Evolutionary conservation across 2,888 invertebrate genomes (phyloP).

Genomic region (Selenia dentaria): DNA sequence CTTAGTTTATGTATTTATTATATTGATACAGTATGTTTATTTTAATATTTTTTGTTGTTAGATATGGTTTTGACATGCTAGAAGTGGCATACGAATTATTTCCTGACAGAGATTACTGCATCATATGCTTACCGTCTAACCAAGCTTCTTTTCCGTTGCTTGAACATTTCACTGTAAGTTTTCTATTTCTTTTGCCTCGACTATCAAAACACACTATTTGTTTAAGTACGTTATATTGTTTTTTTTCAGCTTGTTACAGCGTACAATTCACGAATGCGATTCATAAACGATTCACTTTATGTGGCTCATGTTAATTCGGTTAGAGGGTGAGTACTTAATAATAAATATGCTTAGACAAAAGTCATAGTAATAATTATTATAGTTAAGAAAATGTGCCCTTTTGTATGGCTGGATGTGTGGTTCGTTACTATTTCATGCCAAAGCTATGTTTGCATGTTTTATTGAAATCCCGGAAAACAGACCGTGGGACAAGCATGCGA

Average conservation of each 20-base stretch:
- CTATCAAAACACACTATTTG: background rate
- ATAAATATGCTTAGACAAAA: no score
- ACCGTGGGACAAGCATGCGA: no score
- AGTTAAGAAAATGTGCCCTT: no score
- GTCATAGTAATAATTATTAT: no score
- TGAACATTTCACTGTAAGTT: constrained; percentile 83
- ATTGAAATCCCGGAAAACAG: no score
- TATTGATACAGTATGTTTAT: no score
- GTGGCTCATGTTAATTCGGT: constrained; percentile 74
- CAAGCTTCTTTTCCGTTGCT: constrained; percentile 79
- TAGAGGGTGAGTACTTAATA: constrained; percentile 65
- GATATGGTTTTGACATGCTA: constrained; percentile 81
- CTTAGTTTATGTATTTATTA: no score
- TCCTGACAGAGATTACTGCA: constrained; percentile 86
- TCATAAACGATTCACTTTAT: constrained; percentile 62
- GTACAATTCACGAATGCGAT: constrained; percentile 47
- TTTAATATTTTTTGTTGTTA: constrained; percentile 32
- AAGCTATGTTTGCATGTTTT: no score
- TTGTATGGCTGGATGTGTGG: no score
- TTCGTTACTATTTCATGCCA: no score
- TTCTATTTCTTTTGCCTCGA: background rate
- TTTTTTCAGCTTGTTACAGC: constrained; percentile 70
- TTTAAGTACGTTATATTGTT: no score
- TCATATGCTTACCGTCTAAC: constrained; percentile 82
- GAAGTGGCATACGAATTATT: constrained; percentile 86